These are phyloP conservation scores for Pristis pectinata DNA, from an alignment of 2,797 vertebrate species.

Conservation along the genomic window DNA sequence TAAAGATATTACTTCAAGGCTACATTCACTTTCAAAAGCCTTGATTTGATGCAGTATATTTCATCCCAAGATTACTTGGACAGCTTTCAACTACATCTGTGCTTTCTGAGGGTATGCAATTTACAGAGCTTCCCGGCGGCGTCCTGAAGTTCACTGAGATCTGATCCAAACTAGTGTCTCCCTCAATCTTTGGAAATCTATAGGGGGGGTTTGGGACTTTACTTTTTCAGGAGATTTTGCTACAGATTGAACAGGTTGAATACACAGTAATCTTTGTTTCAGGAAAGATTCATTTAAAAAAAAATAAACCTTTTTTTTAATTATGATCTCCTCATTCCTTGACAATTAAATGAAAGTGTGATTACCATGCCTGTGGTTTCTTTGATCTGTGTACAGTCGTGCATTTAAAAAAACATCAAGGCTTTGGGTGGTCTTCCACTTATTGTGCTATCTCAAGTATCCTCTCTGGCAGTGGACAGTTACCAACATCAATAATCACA, in stretches of 20 bases:
- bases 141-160: neutral
- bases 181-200: neutral
- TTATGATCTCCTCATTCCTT: neutral
- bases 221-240: neutral
- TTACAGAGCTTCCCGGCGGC: neutral
- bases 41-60: neutral
- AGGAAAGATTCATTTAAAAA: conserved; percentile 19
- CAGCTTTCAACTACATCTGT: neutral
- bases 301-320: neutral
- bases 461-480: neutral
- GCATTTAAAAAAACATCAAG: neutral
- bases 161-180: neutral
- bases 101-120: neutral
- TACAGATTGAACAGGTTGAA: neutral
- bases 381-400: neutral
- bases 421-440: neutral
- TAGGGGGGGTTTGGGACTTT: neutral
- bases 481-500: neutral
- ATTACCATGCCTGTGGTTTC: neutral
- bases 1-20: conserved; percentile 15
- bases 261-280: neutral
- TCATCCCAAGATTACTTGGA: neutral
- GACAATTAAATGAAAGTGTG: neutral
- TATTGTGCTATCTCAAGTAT: neutral
- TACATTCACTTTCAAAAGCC: neutral